Base-by-base conservation (phyloP, 2,888 invertebrate genomes). In the Ennomos fuscantarius region DNA sequence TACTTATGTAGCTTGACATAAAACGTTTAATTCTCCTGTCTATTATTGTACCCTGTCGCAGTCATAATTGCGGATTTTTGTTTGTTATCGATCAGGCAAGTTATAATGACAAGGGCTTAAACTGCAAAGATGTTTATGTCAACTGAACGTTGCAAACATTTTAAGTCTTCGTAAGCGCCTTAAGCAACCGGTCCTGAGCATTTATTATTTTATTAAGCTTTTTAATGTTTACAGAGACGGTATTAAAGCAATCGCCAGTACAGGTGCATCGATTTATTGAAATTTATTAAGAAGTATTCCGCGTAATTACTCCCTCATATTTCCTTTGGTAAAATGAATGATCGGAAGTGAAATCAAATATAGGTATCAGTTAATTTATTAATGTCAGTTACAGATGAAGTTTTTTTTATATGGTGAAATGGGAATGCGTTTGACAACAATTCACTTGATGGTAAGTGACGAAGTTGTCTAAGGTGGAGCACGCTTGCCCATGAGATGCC, bases 191-290 rank as follows among this genome's bases (percentile, higher is more conserved):
- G 74, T 73, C 63, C 58, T 64, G 71, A 73, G 70, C 67, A 72
- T 81, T 82, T 82, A 82, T 82, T 78, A 76, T 78, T 82, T 79
- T 78, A 82, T 80, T 76, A 78, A 68, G 69, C 72, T 73, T 74
- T 73, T 75, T 75, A 76, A 75, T 72, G 75, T 74, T 72, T 73
- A 65, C 68, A 62, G 59, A 72, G 64, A 59, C 42, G 13, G 55
- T 13, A 56, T 62, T 63, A 62, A 65, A 58, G 60, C 54, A 58
- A 56, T 53, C 55, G 35, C 35, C 56, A 45, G 60, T 37, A 48
- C 42, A 55, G 47, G 10, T 36, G 52, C 52, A 59, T 41, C 59
- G 55, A 55, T 62, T 59, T 46, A 59, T 44, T 55, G 48, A 49
- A 46, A 45, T 60, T 55, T 62, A 58, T 57, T 39, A 55, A 45